Conservation (phyloP, 35 echinoderm and acorn worm species). For the Stichopus chloronotus region DNA sequence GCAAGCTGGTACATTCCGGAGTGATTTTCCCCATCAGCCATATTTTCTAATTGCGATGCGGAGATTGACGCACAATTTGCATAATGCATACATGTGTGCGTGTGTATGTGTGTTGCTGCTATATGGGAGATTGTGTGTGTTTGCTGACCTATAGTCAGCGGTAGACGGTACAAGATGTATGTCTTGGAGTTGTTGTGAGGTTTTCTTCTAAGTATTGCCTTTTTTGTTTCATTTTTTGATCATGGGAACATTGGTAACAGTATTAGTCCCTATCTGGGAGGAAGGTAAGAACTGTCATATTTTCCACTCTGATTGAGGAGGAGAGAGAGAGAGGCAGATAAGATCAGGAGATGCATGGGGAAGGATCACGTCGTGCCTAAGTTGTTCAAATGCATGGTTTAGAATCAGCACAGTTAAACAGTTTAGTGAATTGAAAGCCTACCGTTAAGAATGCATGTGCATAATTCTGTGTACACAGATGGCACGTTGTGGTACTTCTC, state of each 20-base stretch:
- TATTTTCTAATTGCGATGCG: constrained; percentile 52
- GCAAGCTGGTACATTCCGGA: constrained; percentile 27
- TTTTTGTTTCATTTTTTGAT: constrained; percentile 47
- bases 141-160: constrained; percentile 26
- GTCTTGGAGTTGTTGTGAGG: constrained; percentile 29
- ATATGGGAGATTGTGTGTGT: not conserved
- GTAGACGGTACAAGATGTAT: constrained; percentile 12
- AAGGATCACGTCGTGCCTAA: not conserved
- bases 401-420: too few species aligned
- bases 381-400: not conserved
- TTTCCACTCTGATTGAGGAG: not conserved
- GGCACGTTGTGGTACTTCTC: not conserved
- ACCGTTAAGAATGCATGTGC: not conserved
- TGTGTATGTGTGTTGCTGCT: constrained; percentile 11
- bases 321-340: not conserved
- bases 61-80: constrained; percentile 43
- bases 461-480: not conserved
- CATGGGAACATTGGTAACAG: constrained; percentile 47
- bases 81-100: constrained; percentile 54
- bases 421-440: too few species aligned
- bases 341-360: not conserved
- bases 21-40: constrained; percentile 44
- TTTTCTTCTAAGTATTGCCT: not conserved
- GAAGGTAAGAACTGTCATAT: constrained; percentile 27
- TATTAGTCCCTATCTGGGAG: constrained; percentile 44